Conservation (phyloP, 2,797 vertebrate genomes). For the Botia kubotai region DNA sequence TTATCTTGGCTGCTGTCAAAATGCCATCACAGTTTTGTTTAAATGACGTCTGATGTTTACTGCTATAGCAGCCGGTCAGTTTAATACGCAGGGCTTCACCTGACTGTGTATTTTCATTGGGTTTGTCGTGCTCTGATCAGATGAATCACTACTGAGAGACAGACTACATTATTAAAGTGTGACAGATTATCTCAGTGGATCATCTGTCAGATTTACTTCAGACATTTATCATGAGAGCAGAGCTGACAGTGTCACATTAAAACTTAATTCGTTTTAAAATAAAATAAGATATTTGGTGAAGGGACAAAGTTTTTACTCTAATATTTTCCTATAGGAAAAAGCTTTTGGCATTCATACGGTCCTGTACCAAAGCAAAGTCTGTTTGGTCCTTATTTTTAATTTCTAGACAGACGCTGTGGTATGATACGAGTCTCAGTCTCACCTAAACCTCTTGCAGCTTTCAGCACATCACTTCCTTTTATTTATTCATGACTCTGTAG, state of each 20-base stretch:
- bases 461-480: constrained; percentile 45
- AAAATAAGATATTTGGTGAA: background rate
- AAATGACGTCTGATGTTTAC: background rate
- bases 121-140: constrained; percentile 42
- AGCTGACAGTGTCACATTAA: constrained; percentile 9
- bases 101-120: constrained; percentile 37
- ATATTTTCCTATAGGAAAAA: background rate
- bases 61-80: background rate
- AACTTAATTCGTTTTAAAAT: background rate
- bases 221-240: constrained; percentile 31
- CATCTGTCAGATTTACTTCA: constrained; percentile 28
- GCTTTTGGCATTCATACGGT: background rate
- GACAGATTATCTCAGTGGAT: constrained; percentile 22
- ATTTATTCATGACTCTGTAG: constrained; percentile 54
- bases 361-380: background rate
- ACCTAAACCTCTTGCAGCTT: constrained; percentile 5
- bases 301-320: background rate
- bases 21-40: background rate
- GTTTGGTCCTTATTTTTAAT: background rate
- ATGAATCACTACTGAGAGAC: constrained; percentile 37
- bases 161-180: constrained; percentile 50
- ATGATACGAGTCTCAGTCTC: background rate
- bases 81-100: background rate
- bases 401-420: constrained; percentile 6
- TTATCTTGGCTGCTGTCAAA: background rate